A percentile compares a stretch with the other conserved stretches of the same genome.
These are phyloP conservation scores for Drosophila bipectinata DNA, from an alignment of 1,140 invertebrate species.

Conservation along the genomic window DNA sequence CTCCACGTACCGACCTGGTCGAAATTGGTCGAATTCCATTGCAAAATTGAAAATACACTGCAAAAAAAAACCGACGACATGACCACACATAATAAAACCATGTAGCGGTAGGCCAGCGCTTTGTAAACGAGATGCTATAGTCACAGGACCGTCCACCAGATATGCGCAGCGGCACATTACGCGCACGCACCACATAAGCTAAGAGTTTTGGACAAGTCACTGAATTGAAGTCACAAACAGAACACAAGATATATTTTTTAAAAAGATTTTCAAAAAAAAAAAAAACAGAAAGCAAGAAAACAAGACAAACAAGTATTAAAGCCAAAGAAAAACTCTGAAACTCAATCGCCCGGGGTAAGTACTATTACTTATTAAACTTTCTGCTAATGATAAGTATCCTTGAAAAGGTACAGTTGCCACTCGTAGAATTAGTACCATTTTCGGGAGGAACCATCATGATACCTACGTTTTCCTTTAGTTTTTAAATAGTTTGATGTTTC, in stretches of 20 bases:
- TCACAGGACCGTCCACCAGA: slow-evolving; percentile 81
- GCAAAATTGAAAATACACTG: slow-evolving; percentile 41
- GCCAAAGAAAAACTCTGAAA: slow-evolving; percentile 29
- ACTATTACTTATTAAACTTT: background rate
- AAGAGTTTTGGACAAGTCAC: slow-evolving; percentile 60
- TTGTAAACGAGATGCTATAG: slow-evolving; percentile 84
- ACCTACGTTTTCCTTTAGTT: slow-evolving; percentile 8
- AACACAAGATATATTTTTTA: slow-evolving; percentile 74
- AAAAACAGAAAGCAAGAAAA: slow-evolving; percentile 28
- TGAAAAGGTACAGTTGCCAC: slow-evolving; percentile 40
- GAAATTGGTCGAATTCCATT: slow-evolving; percentile 49
- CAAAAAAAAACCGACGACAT: slow-evolving; percentile 30
- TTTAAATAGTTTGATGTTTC: background rate
- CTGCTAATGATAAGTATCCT: slow-evolving; percentile 19
- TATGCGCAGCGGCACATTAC: slow-evolving; percentile 78
- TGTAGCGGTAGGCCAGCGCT: slow-evolving; percentile 83
- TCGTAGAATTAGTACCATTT: slow-evolving; percentile 24
- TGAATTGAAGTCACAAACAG: slow-evolving; percentile 47
- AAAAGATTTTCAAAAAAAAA: slow-evolving; percentile 62
- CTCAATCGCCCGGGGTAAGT: slow-evolving; percentile 55
- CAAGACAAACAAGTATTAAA: slow-evolving; percentile 31
- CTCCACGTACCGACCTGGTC: slow-evolving; percentile 37
- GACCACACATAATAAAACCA: slow-evolving; percentile 49
- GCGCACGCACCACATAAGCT: slow-evolving; percentile 81
- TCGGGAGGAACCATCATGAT: slow-evolving; percentile 9